Evolutionary conservation across 2,888 invertebrate species (phyloP), one percentile per base, ranked within the genome.

Genomic region (Ornithoptera priamus): DNA sequence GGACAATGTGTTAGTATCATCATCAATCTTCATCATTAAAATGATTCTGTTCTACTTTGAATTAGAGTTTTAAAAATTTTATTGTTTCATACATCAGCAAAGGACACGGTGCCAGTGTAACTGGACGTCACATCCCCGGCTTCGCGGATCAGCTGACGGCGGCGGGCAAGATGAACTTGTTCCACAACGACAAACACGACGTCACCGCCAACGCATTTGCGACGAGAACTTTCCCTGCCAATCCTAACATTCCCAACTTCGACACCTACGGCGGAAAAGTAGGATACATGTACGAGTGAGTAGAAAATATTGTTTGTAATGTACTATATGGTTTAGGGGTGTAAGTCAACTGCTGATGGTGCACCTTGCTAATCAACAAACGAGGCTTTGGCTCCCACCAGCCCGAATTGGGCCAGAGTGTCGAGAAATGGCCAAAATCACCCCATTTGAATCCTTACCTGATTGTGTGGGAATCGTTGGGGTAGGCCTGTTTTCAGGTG

Each of bases 121-220:
- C 80, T 24, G 81, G 81, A 17, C 79, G 75, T n/a, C 79, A 78
- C 50, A 75, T 83, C 12, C 81, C 84, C 0, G 73, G 74, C 57
- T 78, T 82, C 62, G 85, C 79, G 6, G 62, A 80, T 69, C 82
- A 81, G 73, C 69, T 85, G 58, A 82, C 84, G 0, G 85, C 78
- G 1, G 79, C 83, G 2, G 85, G 77, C 1, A 77, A 76, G 18
- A 60, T 20, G n/a, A 84, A 80, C 64, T 68, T 86, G 22, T 71
- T 85, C 65, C 72, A 82, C 71, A 81, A 79, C 30, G 78, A 78
- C 58, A 69, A 76, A 20, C 83, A 85, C 69, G 79, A 78, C 20
- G 60, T 84, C n/a, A 72, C 75, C 20, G 82, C 78, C 8, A 80
- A 78, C 64, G 83, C 81, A 1, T 84, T 83, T 72, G 75, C 73